Conservation (phyloP, 2,797 vertebrate genomes). For the Cossypha dichroa region DNA sequence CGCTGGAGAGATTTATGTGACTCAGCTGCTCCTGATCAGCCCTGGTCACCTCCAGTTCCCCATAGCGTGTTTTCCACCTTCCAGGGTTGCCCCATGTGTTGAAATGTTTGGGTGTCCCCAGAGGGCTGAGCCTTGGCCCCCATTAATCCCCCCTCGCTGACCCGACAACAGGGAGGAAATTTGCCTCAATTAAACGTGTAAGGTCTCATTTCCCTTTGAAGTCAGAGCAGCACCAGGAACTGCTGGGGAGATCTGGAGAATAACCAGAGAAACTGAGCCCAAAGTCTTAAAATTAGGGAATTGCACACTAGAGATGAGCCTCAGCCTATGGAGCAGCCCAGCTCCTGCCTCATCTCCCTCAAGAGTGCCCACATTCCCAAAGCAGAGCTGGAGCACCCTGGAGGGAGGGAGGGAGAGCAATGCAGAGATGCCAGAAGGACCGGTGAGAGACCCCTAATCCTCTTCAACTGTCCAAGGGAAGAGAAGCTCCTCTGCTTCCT, state of each 20-base stretch:
- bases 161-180: constrained; percentile 65
- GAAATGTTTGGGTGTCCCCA: constrained; percentile 47
- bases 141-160: constrained; percentile 20
- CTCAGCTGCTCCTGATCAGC: constrained; percentile 53
- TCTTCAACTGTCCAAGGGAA: background rate
- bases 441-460: fast-evolving
- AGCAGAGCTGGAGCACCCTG: background rate
- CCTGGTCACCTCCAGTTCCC: background rate
- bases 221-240: background rate
- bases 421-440: background rate
- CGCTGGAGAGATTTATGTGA: constrained; percentile 35
- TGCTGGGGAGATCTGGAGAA: constrained; percentile 7
- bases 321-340: background rate
- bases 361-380: background rate
- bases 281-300: background rate
- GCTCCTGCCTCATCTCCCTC: background rate
- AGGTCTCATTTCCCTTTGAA: constrained; percentile 65
- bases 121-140: constrained; percentile 35
- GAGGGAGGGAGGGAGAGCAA: fast-evolving
- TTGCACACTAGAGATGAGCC: background rate
- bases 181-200: constrained; percentile 56
- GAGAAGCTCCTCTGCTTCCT: background rate
- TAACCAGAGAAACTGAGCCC: background rate
- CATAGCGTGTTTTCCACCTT: background rate
- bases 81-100: background rate